Conservation (phyloP, 2,113 vertebrate genomes). For the Platysteira castanea region DNA sequence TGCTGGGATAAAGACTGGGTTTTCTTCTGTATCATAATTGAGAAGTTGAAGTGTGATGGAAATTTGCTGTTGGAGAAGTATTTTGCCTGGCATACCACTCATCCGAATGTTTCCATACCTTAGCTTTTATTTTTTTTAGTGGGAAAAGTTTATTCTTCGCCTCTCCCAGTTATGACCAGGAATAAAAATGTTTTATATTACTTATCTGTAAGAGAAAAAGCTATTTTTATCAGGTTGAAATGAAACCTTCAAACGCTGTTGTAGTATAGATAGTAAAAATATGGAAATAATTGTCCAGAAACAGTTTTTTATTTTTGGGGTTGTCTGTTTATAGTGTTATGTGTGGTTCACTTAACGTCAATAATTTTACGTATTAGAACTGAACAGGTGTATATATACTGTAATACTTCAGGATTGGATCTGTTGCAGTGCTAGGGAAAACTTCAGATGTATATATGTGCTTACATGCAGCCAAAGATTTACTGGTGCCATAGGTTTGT, state of each 20-base stretch:
- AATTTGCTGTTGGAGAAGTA: neutral
- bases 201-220: neutral
- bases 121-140: neutral
- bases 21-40: neutral
- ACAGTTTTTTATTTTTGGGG: neutral
- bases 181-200: neutral
- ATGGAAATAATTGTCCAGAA: neutral
- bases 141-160: neutral
- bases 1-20: neutral
- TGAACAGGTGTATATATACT: neutral
- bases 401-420: neutral
- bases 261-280: neutral
- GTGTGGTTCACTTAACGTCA: neutral
- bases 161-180: neutral
- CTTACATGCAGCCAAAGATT: neutral
- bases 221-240: neutral
- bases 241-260: neutral
- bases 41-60: neutral
- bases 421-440: neutral
- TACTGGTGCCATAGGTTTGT: neutral
- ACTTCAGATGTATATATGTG: neutral
- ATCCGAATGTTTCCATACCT: neutral
- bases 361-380: neutral
- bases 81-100: neutral
- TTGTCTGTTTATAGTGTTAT: neutral